phyloP scores from a whole-genome alignment of 2,113 vertebrate genomes.

The Castor canadensis region DNA sequence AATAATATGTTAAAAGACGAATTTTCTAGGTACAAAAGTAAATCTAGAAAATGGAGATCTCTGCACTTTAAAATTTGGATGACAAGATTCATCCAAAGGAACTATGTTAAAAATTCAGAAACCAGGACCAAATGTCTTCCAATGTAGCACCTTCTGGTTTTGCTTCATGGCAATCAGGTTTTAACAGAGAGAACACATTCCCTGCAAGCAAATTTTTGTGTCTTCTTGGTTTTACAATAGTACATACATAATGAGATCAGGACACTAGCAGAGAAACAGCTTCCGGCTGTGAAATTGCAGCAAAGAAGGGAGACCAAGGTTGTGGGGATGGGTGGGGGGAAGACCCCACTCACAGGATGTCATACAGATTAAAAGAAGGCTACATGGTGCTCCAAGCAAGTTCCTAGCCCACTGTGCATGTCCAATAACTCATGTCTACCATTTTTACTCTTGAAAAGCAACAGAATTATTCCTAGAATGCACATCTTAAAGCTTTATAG shows the following conservation, averaged over 20 bases:
- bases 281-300: background rate
- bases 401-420: background rate
- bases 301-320: background rate
- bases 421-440: background rate
- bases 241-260: background rate
- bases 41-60: background rate
- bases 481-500: conserved; percentile 19
- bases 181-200: background rate
- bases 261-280: background rate
- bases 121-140: background rate
- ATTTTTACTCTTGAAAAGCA: conserved; percentile 49
- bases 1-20: background rate
- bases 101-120: background rate
- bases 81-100: background rate
- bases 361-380: background rate
- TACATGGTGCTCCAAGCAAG: background rate
- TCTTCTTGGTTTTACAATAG: background rate
- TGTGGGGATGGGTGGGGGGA: background rate
- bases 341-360: background rate
- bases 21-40: background rate
- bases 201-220: background rate
- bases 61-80: background rate
- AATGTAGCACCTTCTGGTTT: background rate
- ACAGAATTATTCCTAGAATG: conserved; percentile 28
- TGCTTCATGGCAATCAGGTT: background rate